Percentiles rank a stretch among this genome's conserved stretches.
Evolutionary conservation across 1,140 invertebrate genomes (phyloP).

Genomic region (Bombus vancouverensis): DNA sequence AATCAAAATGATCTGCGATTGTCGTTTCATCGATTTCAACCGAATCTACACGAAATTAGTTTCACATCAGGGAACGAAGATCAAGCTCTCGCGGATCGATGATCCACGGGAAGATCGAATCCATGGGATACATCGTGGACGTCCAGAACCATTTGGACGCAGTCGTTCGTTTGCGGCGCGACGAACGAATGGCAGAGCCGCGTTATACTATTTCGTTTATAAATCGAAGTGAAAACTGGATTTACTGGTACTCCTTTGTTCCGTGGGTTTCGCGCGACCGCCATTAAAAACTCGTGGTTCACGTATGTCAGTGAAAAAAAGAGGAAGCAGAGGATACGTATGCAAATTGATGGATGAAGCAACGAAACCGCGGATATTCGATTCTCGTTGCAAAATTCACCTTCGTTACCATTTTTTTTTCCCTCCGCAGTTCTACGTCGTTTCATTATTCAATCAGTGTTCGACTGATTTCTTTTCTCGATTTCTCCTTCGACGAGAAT

Average conservation of each 20-base stretch:
- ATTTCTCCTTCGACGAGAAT: not conserved
- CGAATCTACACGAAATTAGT: no score
- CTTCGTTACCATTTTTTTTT: not conserved
- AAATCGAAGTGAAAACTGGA: constrained; percentile 41
- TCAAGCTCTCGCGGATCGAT: not conserved
- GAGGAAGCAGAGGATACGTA: constrained; percentile 5
- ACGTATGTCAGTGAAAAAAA: constrained; percentile 35
- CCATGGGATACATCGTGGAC: not conserved
- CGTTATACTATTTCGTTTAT: constrained; percentile 23
- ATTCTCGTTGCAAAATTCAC: constrained; percentile 39
- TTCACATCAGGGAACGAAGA: not conserved
- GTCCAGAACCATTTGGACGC: not conserved
- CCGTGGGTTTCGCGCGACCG: not conserved
- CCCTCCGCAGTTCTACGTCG: not conserved
- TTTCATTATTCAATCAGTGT: not conserved
- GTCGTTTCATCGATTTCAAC: no score
- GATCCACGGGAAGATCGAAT: not conserved
- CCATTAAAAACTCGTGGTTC: constrained; percentile 3
- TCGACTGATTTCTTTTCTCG: not conserved
- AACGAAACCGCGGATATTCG: constrained; percentile 25
- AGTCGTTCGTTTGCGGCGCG: not conserved
- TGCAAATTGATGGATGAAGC: constrained; percentile 35
- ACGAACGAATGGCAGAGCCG: not conserved
- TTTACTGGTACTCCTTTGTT: constrained; percentile 23
- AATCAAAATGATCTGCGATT: no score